Percentiles rank a stretch among this genome's conserved stretches.
These are phyloP conservation scores for Lasiommata megera DNA, from an alignment of 2,888 invertebrate genomes.

Conservation along the genomic window DNA sequence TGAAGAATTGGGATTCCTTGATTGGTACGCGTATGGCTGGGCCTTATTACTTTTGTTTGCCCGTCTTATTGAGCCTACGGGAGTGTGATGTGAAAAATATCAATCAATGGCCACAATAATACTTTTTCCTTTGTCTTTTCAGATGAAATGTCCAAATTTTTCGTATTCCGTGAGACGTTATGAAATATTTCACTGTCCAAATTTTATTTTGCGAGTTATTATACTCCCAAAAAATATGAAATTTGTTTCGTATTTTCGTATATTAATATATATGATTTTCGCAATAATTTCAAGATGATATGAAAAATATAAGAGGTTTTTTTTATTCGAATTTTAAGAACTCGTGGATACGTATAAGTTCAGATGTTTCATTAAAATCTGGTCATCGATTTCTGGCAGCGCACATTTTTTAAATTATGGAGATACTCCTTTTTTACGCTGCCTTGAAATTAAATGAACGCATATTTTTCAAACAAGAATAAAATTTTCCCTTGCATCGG, in stretches of 20 bases:
- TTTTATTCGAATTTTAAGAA: too few relatives aligned
- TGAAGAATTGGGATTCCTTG: slow-evolving; percentile 41
- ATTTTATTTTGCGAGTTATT: too few relatives aligned
- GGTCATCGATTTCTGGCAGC: too few relatives aligned
- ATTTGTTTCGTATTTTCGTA: not conserved
- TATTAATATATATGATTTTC: not conserved
- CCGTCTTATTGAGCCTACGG: slow-evolving; percentile 35
- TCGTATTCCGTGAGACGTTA: not conserved
- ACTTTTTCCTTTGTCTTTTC: slow-evolving; percentile 1
- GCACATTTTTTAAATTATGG: too few relatives aligned
- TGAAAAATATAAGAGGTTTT: too few relatives aligned
- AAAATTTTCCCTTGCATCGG: too few relatives aligned
- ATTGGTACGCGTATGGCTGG: slow-evolving; percentile 38
- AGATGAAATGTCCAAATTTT: not conserved
- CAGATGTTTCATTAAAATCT: too few relatives aligned
- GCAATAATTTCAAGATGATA: too few relatives aligned
- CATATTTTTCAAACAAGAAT: too few relatives aligned
- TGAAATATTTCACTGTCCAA: not conserved
- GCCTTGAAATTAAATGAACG: too few relatives aligned
- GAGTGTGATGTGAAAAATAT: slow-evolving; percentile 6
- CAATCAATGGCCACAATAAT: not conserved
- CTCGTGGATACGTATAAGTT: too few relatives aligned
- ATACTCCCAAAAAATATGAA: not conserved
- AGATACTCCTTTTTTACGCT: too few relatives aligned
- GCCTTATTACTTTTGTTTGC: slow-evolving; percentile 38